A percentile compares a stretch with the other conserved stretches of the same genome.
phyloP scores from a whole-genome alignment of 2,113 vertebrate genomes.

The Rissa tridactyla region DNA sequence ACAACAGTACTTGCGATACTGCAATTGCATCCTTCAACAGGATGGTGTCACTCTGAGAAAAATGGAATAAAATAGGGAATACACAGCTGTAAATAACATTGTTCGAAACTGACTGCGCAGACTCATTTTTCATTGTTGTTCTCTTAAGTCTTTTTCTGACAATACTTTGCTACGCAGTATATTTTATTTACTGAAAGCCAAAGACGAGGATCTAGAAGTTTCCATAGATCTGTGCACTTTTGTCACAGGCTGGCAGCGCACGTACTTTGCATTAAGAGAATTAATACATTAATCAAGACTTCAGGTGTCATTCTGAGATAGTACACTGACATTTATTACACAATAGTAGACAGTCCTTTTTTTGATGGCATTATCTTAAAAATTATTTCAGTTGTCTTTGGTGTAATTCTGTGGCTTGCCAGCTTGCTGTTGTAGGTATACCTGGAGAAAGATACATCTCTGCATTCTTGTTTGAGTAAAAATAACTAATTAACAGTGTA shows the following conservation, averaged over 20 bases:
- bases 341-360: background rate
- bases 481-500: background rate
- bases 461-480: background rate
- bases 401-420: background rate
- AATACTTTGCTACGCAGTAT: background rate
- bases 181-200: background rate
- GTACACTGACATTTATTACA: background rate
- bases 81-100: background rate
- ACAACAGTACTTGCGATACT: background rate
- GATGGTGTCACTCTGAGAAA: background rate
- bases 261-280: background rate
- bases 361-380: background rate
- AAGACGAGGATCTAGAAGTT: background rate
- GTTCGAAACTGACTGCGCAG: background rate
- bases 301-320: background rate
- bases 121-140: background rate
- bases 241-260: background rate
- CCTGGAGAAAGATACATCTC: background rate
- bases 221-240: background rate
- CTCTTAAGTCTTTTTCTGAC: background rate
- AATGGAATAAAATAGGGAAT: background rate
- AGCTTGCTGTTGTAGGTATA: background rate
- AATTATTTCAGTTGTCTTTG: background rate
- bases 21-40: background rate
- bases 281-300: background rate